These are phyloP conservation scores for Tiaroga cobitis DNA, from an alignment of 2,797 vertebrate genomes.

Conservation along the genomic window DNA sequence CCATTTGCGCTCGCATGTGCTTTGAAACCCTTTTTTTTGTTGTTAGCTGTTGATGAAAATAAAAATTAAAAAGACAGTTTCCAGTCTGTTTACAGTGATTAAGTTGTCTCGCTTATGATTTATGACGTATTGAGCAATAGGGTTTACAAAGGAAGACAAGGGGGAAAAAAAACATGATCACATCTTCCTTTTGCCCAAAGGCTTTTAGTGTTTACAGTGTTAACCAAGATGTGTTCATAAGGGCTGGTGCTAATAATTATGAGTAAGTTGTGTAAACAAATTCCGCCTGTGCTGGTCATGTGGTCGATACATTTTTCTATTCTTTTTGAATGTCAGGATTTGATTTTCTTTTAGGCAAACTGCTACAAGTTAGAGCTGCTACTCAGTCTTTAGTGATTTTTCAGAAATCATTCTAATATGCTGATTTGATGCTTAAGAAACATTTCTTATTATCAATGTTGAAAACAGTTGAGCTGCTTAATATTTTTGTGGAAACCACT, in stretches of 20 bases:
- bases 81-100: conserved; percentile 82
- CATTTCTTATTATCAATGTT: neutral
- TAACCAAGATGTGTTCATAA: conserved; percentile 46
- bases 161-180: conserved; percentile 32
- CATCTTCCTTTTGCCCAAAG: conserved; percentile 59
- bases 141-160: conserved; percentile 67
- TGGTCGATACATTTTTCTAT: neutral
- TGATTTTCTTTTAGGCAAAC: neutral
- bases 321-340: neutral
- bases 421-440: neutral
- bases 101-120: conserved; percentile 79
- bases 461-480: neutral
- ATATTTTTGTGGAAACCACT: neutral
- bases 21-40: conserved; percentile 64
- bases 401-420: neutral
- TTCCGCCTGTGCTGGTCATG: neutral
- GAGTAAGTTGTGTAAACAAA: conserved; percentile 6
- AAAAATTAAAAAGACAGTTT: conserved; percentile 67
- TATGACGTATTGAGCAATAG: conserved; percentile 79
- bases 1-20: conserved; percentile 66
- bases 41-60: conserved; percentile 68
- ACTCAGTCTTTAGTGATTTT: neutral
- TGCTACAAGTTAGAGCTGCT: neutral
- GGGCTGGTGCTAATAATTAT: conserved; percentile 8
- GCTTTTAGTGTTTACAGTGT: conserved; percentile 70